These are phyloP conservation scores for Tragulus kanchil DNA, from an alignment of 2,113 vertebrate species.

Conservation along the genomic window DNA sequence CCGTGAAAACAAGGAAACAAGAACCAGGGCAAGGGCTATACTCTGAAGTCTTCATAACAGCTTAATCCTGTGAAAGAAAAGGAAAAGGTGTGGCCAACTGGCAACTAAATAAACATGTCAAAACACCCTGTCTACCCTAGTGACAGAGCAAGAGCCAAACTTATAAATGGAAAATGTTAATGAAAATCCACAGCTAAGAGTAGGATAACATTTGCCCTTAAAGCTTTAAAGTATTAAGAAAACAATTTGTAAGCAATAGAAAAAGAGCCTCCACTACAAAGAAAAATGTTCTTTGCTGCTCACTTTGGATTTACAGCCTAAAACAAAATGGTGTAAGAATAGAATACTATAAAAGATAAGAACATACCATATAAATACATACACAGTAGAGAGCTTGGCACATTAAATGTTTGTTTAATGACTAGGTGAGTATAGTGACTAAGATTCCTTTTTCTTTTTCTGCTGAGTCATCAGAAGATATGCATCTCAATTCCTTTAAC, in stretches of 20 bases:
- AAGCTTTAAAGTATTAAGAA: conserved; percentile 3
- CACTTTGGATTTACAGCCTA: not conserved
- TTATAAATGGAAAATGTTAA: conserved; percentile 17
- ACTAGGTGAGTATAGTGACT: not conserved
- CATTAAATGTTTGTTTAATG: conserved; percentile 46
- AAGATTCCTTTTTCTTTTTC: not conserved
- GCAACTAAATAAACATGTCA: conserved; percentile 56
- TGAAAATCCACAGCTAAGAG: not conserved
- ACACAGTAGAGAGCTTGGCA: not conserved
- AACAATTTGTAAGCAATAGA: not conserved
- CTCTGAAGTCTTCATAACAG: conserved; percentile 6
- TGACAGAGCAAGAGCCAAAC: conserved; percentile 11
- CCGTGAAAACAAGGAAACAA: not conserved
- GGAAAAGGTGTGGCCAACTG: conserved; percentile 55
- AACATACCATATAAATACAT: not conserved
- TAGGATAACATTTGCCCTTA: not conserved
- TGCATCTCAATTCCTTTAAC: conserved; percentile 16
- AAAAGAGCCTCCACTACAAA: not conserved
- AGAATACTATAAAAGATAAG: conserved; percentile 13
- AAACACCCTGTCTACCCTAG: not conserved
- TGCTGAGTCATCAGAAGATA: conserved; percentile 8
- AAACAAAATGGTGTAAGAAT: not conserved
- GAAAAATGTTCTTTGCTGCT: conserved; percentile 26
- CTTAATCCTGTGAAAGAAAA: conserved; percentile 60
- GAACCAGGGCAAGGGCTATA: not conserved